Percentiles rank a stretch among this genome's conserved stretches.
phyloP scores from a whole-genome alignment of 1,140 invertebrate species.

The Macrotrachela quadricornifera region DNA sequence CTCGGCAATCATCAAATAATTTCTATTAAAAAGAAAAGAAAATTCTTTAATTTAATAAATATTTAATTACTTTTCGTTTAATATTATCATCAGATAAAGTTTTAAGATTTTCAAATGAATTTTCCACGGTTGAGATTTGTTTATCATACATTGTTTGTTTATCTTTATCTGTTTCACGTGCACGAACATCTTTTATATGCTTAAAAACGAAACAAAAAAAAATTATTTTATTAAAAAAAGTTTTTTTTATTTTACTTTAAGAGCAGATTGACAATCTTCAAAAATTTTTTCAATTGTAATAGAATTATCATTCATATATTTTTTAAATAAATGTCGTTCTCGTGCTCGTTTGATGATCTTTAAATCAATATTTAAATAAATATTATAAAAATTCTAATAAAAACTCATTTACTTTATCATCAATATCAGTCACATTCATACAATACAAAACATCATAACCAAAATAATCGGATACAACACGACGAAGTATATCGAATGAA shows the following conservation, averaged over 20 bases:
- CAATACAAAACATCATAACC: conserved; percentile 82
- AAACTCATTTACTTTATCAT: conserved; percentile 54
- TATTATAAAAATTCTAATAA: neutral
- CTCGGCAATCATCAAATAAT: conserved; percentile 41
- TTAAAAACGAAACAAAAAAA: no score
- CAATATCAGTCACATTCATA: conserved; percentile 98
- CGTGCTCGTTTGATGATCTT: conserved; percentile 74
- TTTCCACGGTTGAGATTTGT: conserved; percentile 8
- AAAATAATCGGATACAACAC: conserved; percentile 78
- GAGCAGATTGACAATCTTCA: neutral
- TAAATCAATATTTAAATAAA: conserved; percentile 10
- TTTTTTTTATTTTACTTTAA: no score
- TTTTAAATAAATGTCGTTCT: conserved; percentile 66
- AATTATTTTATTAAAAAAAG: no score
- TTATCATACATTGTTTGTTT: conserved; percentile 9
- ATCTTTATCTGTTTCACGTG: conserved; percentile 11
- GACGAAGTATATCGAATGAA: conserved; percentile 86
- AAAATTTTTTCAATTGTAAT: neutral
- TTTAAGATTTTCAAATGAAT: conserved; percentile 9
- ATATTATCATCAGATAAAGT: neutral
- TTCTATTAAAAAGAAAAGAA: no score
- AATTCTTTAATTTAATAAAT: no score
- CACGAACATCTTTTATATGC: no score
- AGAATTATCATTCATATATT: conserved; percentile 36
- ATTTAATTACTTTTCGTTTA: no score